Conservation (phyloP, 2,113 vertebrate genomes). For the Fukomys damarensis region DNA sequence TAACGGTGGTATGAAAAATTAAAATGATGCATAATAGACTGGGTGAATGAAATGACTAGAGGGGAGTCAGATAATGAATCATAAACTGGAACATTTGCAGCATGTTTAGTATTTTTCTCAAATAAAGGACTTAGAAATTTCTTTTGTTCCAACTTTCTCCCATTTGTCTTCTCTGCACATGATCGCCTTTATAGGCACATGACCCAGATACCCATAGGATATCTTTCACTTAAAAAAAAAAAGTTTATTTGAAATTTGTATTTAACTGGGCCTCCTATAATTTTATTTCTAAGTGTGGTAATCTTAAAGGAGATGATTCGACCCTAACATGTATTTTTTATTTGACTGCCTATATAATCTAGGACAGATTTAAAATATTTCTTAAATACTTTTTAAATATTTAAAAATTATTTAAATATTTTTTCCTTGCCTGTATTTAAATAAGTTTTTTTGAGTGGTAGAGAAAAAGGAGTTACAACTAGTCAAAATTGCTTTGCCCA, state of each 20-base stretch:
- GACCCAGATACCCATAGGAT: background rate
- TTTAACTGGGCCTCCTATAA: constrained; percentile 6
- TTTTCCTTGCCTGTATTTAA: constrained; percentile 42
- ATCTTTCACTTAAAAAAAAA: constrained; percentile 1
- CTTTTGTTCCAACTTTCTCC: background rate
- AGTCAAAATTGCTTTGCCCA: background rate
- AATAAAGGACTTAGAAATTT: constrained; percentile 25
- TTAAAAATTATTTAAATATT: no score
- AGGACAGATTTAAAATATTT: constrained; percentile 42
- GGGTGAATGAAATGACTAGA: background rate
- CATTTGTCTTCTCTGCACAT: constrained; percentile 12
- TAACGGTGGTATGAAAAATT: constrained; percentile 27
- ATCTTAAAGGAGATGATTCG: constrained; percentile 9
- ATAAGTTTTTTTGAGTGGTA: background rate
- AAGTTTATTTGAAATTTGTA: constrained; percentile 23
- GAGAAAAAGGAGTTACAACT: background rate
- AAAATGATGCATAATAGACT: background rate
- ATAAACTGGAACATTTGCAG: background rate
- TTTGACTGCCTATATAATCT: background rate
- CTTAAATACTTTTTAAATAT: constrained; percentile 28
- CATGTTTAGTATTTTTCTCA: background rate
- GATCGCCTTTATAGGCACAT: constrained; percentile 22
- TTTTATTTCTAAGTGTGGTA: constrained; percentile 45
- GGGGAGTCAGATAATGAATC: background rate
- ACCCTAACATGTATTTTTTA: background rate